phyloP scores from a whole-genome alignment of 1,140 invertebrate species.

The Calephelis virginiensis region DNA sequence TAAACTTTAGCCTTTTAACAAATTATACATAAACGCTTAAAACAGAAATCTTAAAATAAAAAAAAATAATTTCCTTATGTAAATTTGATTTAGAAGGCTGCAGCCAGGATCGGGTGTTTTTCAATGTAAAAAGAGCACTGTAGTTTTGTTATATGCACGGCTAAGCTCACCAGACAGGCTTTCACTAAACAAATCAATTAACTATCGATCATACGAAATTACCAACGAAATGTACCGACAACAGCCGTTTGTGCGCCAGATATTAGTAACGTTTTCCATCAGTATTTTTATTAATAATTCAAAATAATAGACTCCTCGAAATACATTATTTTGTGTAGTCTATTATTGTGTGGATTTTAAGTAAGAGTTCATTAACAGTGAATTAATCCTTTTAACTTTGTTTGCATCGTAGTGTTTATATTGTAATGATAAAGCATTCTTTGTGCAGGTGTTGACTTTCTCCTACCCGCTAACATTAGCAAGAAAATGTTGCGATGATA shows the following conservation, averaged over 20 bases:
- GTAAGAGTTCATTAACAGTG: constrained; percentile 57
- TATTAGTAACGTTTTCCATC: constrained; percentile 66
- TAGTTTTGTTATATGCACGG: constrained; percentile 49
- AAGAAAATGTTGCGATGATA: constrained; percentile 76
- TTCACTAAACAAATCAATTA: constrained; percentile 69
- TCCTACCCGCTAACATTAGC: constrained; percentile 74
- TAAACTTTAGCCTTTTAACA: too few relatives aligned
- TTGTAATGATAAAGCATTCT: constrained; percentile 70
- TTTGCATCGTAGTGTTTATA: constrained; percentile 74
- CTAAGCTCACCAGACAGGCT: constrained; percentile 59
- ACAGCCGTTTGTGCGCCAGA: constrained; percentile 30
- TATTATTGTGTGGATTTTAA: constrained; percentile 34
- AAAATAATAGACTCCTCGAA: constrained; percentile 17
- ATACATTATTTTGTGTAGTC: constrained; percentile 16
- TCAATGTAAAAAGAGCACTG: constrained; percentile 23
- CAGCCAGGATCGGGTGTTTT: background rate
- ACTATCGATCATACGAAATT: constrained; percentile 43
- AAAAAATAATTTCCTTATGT: too few relatives aligned
- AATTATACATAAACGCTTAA: too few relatives aligned
- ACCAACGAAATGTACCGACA: constrained; percentile 31
- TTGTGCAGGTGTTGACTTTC: constrained; percentile 75
- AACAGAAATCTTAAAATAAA: too few relatives aligned
- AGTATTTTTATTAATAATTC: constrained; percentile 31
- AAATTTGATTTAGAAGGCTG: too few relatives aligned
- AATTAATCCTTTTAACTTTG: constrained; percentile 62